Percentiles rank a stretch among this genome's conserved stretches.
phyloP scores from a whole-genome alignment of 2,888 invertebrate species.

The Aproaerema taeniolella region DNA sequence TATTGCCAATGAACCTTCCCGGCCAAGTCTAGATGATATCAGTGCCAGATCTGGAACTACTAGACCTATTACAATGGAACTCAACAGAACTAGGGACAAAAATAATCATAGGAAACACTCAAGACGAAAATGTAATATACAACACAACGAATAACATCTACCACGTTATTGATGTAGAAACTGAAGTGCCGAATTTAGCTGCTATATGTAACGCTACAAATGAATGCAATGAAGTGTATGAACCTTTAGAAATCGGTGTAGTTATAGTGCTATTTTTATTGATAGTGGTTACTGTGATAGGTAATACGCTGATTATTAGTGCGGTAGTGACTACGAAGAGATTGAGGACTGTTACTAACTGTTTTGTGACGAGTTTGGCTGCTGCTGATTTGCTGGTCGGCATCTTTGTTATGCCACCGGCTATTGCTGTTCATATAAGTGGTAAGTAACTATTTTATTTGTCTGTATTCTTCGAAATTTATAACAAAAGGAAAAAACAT shows the following conservation, averaged over 20 bases:
- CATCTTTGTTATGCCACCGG: slow-evolving; percentile 96
- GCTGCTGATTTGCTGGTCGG: slow-evolving; percentile 96
- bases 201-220: slow-evolving; percentile 29
- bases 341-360: slow-evolving; percentile 94
- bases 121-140: slow-evolving; percentile 38
- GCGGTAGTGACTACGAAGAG: slow-evolving; percentile 92
- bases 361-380: slow-evolving; percentile 96
- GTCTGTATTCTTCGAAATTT: not conserved
- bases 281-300: slow-evolving; percentile 86
- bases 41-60: slow-evolving; percentile 35
- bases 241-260: slow-evolving; percentile 75
- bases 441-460: slow-evolving; percentile 72
- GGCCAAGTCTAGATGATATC: slow-evolving; percentile 50
- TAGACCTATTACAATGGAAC: slow-evolving; percentile 56
- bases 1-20: slow-evolving; percentile 34
- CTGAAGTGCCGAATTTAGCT: slow-evolving; percentile 18
- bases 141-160: slow-evolving; percentile 45
- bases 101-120: slow-evolving; percentile 44
- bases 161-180: slow-evolving; percentile 37
- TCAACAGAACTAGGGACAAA: slow-evolving; percentile 39
- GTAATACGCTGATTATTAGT: slow-evolving; percentile 93
- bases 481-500: no score
- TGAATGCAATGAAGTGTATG: no score
- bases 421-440: slow-evolving; percentile 91
- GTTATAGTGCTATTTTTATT: slow-evolving; percentile 80